Conservation (phyloP, 2,888 invertebrate genomes). For the Megaustenia siamemsis region DNA sequence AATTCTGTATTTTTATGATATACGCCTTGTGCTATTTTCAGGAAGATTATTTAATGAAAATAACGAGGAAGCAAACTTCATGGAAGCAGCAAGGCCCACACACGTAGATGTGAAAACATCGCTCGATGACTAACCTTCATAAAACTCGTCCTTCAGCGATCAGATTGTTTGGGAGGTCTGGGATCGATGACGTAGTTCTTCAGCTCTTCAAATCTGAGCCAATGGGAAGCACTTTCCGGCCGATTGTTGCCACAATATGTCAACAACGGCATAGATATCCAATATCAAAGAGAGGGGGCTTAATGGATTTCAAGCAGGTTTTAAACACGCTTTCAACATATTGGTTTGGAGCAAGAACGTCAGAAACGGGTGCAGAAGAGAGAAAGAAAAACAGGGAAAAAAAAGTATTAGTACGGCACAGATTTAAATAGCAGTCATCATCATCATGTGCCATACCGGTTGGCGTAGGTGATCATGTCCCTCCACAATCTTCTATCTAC, state of each 20-base stretch:
- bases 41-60: too few relatives aligned
- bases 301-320: slow-evolving; percentile 28
- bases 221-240: neutral
- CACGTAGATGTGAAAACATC: neutral
- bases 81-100: slow-evolving; percentile 1
- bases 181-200: neutral
- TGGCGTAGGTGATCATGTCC: too few relatives aligned
- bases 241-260: slow-evolving; percentile 32
- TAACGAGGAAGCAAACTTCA: neutral
- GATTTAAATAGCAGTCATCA: too few relatives aligned
- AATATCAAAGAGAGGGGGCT: slow-evolving; percentile 28
- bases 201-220: neutral
- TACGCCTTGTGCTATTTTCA: too few relatives aligned
- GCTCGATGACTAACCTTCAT: neutral
- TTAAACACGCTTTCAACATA: slow-evolving; percentile 8
- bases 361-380: too few relatives aligned
- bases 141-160: neutral
- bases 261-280: slow-evolving; percentile 30
- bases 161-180: slow-evolving; percentile 5
- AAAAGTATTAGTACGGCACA: neutral
- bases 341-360: neutral
- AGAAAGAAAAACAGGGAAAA: too few relatives aligned
- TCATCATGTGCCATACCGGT: too few relatives aligned
- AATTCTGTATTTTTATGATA: too few relatives aligned
- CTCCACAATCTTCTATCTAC: too few relatives aligned